Conservation (phyloP, 2,797 vertebrate species). For the Cynodonichthys magdalenae region DNA sequence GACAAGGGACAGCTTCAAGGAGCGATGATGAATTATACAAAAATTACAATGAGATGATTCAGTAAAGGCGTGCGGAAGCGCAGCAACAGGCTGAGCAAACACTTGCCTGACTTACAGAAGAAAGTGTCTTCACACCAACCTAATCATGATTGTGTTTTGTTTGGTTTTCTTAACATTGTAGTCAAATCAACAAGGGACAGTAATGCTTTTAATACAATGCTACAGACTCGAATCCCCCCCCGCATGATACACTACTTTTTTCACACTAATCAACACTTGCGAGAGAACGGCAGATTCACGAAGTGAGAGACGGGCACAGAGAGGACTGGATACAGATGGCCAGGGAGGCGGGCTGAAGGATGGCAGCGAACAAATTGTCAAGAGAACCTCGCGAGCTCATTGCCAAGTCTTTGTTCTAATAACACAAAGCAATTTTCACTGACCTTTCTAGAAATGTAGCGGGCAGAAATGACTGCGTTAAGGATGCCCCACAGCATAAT, state of each 20-base stretch:
- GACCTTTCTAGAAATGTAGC: conserved; percentile 87
- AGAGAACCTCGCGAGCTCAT: conserved; percentile 66
- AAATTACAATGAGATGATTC: conserved; percentile 21
- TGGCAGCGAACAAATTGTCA: conserved; percentile 61
- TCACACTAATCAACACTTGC: conserved; percentile 73
- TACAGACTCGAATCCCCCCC: conserved; percentile 29
- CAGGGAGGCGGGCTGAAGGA: conserved; percentile 61
- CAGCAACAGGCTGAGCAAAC: conserved; percentile 33
- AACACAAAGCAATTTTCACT: conserved; percentile 89
- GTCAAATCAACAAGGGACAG: conserved; percentile 41
- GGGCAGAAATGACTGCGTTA: conserved; percentile 86
- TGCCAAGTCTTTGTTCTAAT: conserved; percentile 84
- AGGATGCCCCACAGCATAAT: conserved; percentile 96
- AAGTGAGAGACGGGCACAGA: conserved; percentile 37
- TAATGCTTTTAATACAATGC: conserved; percentile 34
- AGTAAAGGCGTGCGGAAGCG: conserved; percentile 17
- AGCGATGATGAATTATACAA: conserved; percentile 35
- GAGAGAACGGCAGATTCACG: conserved; percentile 29
- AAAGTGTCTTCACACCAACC: conserved; percentile 20
- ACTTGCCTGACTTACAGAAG: conserved; percentile 22
- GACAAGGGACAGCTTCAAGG: conserved; percentile 32
- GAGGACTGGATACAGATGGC: conserved; percentile 71
- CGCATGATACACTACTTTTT: conserved; percentile 52
- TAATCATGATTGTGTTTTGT: conserved; percentile 23
- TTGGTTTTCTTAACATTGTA: conserved; percentile 28